Base-by-base conservation (phyloP, 2,888 invertebrate genomes). In the Calliopum simillimum region DNA sequence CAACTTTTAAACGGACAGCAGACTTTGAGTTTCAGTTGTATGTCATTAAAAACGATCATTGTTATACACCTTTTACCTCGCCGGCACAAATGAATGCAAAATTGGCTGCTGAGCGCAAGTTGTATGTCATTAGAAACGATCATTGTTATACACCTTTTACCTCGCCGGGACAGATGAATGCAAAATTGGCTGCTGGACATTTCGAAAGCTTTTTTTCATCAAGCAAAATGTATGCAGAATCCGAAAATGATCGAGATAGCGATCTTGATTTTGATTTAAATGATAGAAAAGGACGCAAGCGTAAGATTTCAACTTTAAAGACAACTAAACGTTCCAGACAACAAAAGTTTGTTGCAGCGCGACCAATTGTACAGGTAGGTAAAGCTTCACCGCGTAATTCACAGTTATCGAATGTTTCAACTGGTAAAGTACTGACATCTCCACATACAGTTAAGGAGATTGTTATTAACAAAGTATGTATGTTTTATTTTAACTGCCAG, bases 41-140 rank as follows among this genome's bases (percentile, higher is more conserved):
- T 69, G 78, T 92, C 4, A 90, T 92, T 77, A 90, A 90, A 79
- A 90, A 94, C 87, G 94, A 94, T 84, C 94, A 95, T 81, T 94
- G 94, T 81, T 94, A 94, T 76, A 94, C 94, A 55, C 89, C 91
- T 58, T 88, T 90, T 47, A 91, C 89, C 44, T 91, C 92, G 69
- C 91, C 92, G 41, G 89, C 89, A 78, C 90, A 89, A 79, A 83
- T 84, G 73, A 81, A 79, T 33, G 77, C 78, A 3, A 79, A 81
- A 63, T 74, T 79, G 58, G 66, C 75, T 3, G 78, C 78, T 8
- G 81, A 2, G 43, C 3, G 55, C 55, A 6, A 73, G 70, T 62
- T 5, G 58, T 6, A 71, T 56, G 6, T 58, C 11, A 16, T 67
- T 72, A 6, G 56, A 23, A 4, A 72, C 71, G 49, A 58, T 63